A percentile compares a stretch with the other conserved stretches of the same genome.
These are phyloP conservation scores for Gyps fulvus DNA, from an alignment of 2,113 vertebrate species.

Conservation along the genomic window DNA sequence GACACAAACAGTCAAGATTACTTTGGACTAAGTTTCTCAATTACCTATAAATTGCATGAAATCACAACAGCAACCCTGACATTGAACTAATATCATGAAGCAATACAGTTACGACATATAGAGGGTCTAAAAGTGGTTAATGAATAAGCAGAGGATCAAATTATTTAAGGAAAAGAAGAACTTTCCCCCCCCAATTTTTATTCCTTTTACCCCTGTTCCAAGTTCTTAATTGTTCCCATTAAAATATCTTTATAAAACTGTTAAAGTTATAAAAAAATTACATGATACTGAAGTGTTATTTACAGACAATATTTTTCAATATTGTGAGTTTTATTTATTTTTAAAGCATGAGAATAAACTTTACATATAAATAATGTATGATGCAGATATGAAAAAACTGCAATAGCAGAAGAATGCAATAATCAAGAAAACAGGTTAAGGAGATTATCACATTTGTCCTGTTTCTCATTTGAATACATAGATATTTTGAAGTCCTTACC, in stretches of 20 bases:
- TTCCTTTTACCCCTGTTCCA: background rate
- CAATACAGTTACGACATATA: background rate
- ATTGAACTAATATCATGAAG: background rate
- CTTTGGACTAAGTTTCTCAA: background rate
- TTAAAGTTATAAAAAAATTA: background rate
- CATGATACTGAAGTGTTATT: background rate
- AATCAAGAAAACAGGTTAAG: background rate
- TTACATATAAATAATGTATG: background rate
- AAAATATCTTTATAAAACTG: background rate
- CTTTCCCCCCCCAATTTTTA: no score
- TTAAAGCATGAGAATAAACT: background rate
- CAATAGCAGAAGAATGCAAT: background rate
- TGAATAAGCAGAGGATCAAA: background rate
- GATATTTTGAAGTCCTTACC: background rate
- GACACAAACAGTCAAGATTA: background rate
- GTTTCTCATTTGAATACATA: background rate
- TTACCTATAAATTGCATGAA: background rate
- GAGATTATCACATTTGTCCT: background rate
- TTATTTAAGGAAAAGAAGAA: background rate
- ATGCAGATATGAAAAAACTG: background rate
- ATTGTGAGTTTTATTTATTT: background rate
- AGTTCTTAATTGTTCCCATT: background rate
- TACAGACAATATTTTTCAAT: background rate
- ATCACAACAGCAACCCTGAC: background rate
- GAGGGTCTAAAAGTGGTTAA: background rate